A percentile compares a stretch with the other conserved stretches of the same genome.
Evolutionary conservation across 2,113 vertebrate genomes (phyloP).

Genomic region (Psittacara wagleri): DNA sequence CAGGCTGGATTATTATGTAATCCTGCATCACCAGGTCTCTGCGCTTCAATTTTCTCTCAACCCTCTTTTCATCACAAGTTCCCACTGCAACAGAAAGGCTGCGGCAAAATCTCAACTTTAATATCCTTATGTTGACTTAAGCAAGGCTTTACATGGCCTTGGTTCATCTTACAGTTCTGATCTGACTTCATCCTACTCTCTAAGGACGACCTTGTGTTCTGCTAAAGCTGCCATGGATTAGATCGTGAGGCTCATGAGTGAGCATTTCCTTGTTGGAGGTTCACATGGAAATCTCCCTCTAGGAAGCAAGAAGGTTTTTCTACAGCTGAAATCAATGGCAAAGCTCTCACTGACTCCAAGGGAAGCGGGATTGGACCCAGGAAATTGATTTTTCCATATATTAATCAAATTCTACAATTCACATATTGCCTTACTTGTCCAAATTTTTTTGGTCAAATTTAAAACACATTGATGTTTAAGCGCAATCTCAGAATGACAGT

Average conservation of each 20-base stretch:
- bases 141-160: constrained; percentile 42
- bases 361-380: not conserved
- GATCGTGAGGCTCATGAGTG: not conserved
- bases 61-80: constrained; percentile 39
- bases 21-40: constrained; percentile 4
- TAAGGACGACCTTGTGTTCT: constrained; percentile 19
- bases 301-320: not conserved
- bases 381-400: not conserved
- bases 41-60: constrained; percentile 37
- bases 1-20: constrained; percentile 64
- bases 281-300: constrained; percentile 38
- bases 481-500: not conserved
- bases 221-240: constrained; percentile 65
- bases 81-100: constrained; percentile 19
- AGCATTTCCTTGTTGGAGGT: constrained; percentile 17
- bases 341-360: not conserved
- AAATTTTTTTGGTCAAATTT: constrained; percentile 27
- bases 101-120: constrained; percentile 42
- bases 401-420: constrained; percentile 12
- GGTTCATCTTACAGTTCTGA: constrained; percentile 53
- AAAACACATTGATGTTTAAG: constrained; percentile 21
- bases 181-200: constrained; percentile 60
- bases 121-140: constrained; percentile 70
- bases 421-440: not conserved
- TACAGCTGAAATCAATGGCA: not conserved